Evolutionary conservation across 2,888 invertebrate genomes (phyloP), one percentile per base, ranked within the genome.

Genomic region (Pardosa pseudoannulata): DNA sequence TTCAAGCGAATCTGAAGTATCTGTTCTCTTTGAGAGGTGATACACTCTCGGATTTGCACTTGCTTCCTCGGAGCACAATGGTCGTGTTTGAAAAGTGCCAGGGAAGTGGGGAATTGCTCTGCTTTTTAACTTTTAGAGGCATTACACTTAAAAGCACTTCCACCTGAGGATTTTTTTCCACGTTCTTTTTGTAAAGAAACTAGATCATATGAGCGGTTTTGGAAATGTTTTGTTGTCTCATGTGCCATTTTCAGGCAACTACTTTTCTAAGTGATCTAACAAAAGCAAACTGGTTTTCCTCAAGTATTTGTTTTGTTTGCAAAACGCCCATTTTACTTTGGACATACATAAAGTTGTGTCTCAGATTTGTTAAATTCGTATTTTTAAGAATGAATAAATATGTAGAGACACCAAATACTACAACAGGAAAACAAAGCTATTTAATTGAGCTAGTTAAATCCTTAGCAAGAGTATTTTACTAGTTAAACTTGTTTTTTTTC

Each of bases 21-120:
- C 13, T 81, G 74, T 70, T 75, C 70, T 75, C 71, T 75, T 39
- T 75, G 82, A 46, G 41, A 75, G 68, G 32, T 39, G 81, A 74
- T 79, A 79, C 56, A 56, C 56, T 56, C 56, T 56, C 23, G 23
- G 56, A 23, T 56, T 56, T 56, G 19, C 56, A 56, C 23, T 56
- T 56, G 23, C 16, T 23, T 3, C 23, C 56, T 6, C 3, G 23
- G 23, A 23, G 19, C 56, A 56, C 56, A 56, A 56, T 23, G 23
- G 23, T 6, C 2, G 5, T 56, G 56, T 23, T 56, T 56, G 56
- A 56, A 56, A 5, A 56, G 56, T 3, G 23, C 56, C 5, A 16
- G 19, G 23, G 13, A n/a, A 23, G 5, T 2, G 23, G 16, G 23
- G 56, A 56, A 23, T 56, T 23, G 56, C 23, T 56, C 23, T 23